phyloP scores from a whole-genome alignment of 2,888 invertebrate genomes.

The Antheraea assamensis region DNA sequence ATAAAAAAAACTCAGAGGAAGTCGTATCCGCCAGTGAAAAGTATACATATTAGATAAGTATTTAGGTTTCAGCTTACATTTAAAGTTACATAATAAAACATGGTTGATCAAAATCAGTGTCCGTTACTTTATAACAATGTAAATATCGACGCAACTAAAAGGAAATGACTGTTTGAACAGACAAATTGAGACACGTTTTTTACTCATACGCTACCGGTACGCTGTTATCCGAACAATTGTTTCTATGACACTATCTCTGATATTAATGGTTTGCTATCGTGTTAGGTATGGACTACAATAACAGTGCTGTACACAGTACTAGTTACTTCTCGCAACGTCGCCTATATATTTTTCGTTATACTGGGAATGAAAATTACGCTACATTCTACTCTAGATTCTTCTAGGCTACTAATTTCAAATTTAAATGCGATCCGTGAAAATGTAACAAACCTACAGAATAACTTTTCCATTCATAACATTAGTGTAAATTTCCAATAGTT shows the following conservation, averaged over 20 bases:
- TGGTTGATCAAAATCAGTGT: neutral
- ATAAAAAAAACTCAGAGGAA: too few species aligned
- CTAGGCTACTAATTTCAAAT: too few species aligned
- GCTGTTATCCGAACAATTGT: conserved; percentile 27
- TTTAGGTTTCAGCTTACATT: neutral
- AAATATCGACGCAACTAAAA: conserved; percentile 10
- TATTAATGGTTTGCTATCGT: conserved; percentile 14
- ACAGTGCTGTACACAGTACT: neutral
- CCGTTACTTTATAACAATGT: neutral
- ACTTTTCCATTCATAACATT: too few species aligned
- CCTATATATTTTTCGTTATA: too few species aligned
- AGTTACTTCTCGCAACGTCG: too few species aligned
- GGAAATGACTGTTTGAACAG: conserved; percentile 17
- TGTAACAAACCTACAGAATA: too few species aligned
- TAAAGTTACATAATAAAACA: neutral
- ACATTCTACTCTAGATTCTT: too few species aligned
- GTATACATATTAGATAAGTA: neutral
- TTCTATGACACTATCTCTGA: conserved; percentile 28
- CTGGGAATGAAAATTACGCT: too few species aligned
- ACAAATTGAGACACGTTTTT: conserved; percentile 18
- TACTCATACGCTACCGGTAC: conserved; percentile 33
- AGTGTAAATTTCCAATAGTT: too few species aligned
- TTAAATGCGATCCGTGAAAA: too few species aligned
- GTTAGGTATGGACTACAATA: neutral
- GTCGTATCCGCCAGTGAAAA: too few species aligned